These are phyloP conservation scores for Streblospio benedicti DNA, from an alignment of 1,140 invertebrate genomes.

Conservation along the genomic window DNA sequence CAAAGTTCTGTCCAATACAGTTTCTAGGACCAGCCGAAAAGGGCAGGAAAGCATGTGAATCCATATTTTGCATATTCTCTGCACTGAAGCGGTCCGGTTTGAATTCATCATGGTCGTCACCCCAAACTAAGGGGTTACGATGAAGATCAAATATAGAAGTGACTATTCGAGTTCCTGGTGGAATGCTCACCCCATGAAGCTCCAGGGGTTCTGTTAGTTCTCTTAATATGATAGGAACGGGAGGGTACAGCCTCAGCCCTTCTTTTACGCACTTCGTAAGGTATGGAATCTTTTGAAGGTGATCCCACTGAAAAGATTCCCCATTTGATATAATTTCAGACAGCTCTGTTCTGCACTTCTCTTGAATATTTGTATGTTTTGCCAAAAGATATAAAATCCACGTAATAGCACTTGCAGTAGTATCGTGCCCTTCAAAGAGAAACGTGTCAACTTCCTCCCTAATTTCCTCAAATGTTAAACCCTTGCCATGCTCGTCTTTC, in stretches of 20 bases:
- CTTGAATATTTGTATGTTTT: conserved; percentile 66
- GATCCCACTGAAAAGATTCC: conserved; percentile 34
- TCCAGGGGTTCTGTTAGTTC: conserved; percentile 57
- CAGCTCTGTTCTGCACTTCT: conserved; percentile 69
- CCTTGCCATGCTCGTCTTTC: conserved; percentile 16
- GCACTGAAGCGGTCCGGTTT: conserved; percentile 31
- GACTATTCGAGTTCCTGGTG: conserved; percentile 19
- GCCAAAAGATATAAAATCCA: conserved; percentile 74
- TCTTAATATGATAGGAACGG: conserved; percentile 61
- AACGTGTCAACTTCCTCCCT: conserved; percentile 35
- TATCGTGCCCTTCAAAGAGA: conserved; percentile 48
- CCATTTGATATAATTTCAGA: conserved; percentile 60
- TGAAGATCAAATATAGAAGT: conserved; percentile 29
- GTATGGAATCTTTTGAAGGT: conserved; percentile 36
- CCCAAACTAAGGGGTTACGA: conserved; percentile 33
- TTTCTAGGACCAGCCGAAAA: conserved; percentile 39
- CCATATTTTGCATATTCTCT: conserved; percentile 29
- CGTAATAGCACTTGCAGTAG: conserved; percentile 50
- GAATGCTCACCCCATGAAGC: conserved; percentile 30
- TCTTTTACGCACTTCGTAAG: conserved; percentile 45
- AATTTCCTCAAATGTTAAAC: conserved; percentile 19
- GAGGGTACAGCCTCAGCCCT: conserved; percentile 38
- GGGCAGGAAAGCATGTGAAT: conserved; percentile 32
- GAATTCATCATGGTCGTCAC: conserved; percentile 24
- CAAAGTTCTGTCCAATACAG: conserved; percentile 34